Conservation (phyloP, 2,888 invertebrate genomes). For the Watsonalla cultraria region DNA sequence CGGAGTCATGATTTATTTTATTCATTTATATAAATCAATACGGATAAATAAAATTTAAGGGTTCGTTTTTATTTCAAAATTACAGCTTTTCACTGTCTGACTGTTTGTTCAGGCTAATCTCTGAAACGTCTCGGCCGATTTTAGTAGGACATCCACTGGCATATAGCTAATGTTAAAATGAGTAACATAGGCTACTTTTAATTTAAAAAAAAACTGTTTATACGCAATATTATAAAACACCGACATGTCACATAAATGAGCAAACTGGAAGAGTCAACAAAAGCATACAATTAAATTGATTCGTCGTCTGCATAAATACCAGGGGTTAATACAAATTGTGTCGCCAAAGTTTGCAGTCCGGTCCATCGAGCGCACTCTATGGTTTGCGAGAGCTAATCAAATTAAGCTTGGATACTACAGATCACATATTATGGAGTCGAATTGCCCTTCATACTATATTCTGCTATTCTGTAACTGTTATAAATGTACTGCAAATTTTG, state of each 20-base stretch:
- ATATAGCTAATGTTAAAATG: no score
- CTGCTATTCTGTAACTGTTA: background rate
- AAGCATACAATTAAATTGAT: conserved; percentile 2
- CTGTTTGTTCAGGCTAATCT: no score
- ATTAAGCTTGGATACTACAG: conserved; percentile 63
- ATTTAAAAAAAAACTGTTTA: no score
- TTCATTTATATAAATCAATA: no score
- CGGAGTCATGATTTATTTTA: no score
- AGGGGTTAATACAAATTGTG: conserved; percentile 33
- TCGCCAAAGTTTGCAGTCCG: conserved; percentile 59
- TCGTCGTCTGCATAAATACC: conserved; percentile 16
- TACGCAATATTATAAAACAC: background rate
- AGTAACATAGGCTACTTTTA: no score
- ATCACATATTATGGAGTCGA: conserved; percentile 29
- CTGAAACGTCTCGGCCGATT: no score
- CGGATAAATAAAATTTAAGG: no score
- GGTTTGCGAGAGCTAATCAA: conserved; percentile 71
- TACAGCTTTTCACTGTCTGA: no score
- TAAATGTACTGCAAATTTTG: no score
- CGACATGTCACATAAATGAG: background rate
- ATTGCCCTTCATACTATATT: conserved; percentile 6
- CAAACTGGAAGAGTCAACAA: background rate
- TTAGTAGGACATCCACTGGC: no score
- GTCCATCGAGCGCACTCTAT: conserved; percentile 51
- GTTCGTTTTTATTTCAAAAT: no score